phyloP scores from a whole-genome alignment of 2,113 vertebrate genomes.

The Labrus mixtus region DNA sequence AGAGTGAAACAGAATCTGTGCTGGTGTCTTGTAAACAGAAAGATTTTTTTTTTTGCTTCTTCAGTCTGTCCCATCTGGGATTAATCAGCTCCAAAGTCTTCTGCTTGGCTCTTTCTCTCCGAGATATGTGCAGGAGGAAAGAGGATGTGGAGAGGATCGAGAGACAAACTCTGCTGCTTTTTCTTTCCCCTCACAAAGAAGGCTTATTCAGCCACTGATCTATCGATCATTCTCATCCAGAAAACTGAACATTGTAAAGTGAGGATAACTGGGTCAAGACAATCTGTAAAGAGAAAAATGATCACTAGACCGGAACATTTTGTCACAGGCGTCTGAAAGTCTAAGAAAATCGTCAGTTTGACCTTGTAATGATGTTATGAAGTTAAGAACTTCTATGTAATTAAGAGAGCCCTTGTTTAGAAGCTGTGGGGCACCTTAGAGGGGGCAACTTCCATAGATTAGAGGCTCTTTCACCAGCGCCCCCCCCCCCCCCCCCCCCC shows the following conservation, averaged over 20 bases:
- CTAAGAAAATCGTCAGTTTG: neutral
- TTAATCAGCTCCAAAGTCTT: slow-evolving; percentile 32
- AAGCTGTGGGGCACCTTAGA: slow-evolving; percentile 21
- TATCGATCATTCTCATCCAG: neutral
- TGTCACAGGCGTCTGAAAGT: neutral
- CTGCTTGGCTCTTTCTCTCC: slow-evolving; percentile 31
- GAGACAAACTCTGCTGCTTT: neutral
- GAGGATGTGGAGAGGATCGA: slow-evolving; percentile 17
- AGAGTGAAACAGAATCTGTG: slow-evolving; percentile 19
- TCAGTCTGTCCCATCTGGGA: slow-evolving; percentile 54
- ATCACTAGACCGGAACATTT: neutral
- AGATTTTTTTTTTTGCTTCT: neutral
- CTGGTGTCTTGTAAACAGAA: slow-evolving; percentile 4
- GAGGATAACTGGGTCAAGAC: neutral
- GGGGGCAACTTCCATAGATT: slow-evolving; percentile 34
- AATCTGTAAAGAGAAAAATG: neutral
- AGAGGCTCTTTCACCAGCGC: slow-evolving; percentile 49
- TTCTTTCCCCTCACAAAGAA: slow-evolving; percentile 21
- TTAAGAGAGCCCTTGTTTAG: slow-evolving; percentile 52
- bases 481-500: too few species aligned
- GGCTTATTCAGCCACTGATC: neutral
- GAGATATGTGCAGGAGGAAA: slow-evolving; percentile 4
- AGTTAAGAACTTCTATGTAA: slow-evolving; percentile 39
- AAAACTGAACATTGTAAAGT: neutral
- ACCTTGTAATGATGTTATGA: slow-evolving; percentile 37